Evolutionary conservation across 1,140 invertebrate species (phyloP).

Genomic region (Branchinecta lynchi): DNA sequence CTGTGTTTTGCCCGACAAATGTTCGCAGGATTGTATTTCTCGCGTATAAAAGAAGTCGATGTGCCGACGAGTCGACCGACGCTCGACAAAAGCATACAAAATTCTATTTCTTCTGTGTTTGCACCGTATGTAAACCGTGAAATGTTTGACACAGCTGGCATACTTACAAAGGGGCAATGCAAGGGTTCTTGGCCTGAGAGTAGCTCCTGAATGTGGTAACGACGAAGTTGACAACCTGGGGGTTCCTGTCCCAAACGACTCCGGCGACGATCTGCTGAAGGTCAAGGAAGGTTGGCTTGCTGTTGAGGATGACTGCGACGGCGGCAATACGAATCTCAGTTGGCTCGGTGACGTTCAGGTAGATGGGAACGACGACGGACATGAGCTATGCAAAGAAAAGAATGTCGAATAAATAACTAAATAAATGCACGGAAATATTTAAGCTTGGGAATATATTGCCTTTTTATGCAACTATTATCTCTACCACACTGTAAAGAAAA

Average conservation of each 20-base stretch:
- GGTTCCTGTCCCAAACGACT: constrained; percentile 20
- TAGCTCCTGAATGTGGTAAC: constrained; percentile 17
- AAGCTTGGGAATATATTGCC: too few relatives aligned
- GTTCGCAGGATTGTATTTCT: too few relatives aligned
- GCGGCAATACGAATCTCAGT: constrained; percentile 17
- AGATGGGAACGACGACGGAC: constrained; percentile 16
- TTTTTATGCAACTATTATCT: too few relatives aligned
- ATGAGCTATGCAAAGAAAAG: constrained; percentile 5
- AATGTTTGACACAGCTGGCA: too few relatives aligned
- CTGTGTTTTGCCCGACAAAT: too few relatives aligned
- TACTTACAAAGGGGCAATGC: constrained; percentile 18
- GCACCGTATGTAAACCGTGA: too few relatives aligned
- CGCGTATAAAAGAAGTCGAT: too few relatives aligned
- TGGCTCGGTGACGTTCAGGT: constrained; percentile 17
- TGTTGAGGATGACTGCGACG: constrained; percentile 3
- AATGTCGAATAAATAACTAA: not conserved
- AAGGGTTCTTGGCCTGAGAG: constrained; percentile 20
- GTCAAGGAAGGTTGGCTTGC: constrained; percentile 19
- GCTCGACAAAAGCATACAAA: too few relatives aligned
- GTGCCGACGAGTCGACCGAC: too few relatives aligned
- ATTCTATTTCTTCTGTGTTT: too few relatives aligned
- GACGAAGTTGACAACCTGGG: constrained; percentile 19
- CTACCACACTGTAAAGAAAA: too few relatives aligned
- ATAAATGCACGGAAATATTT: too few relatives aligned
- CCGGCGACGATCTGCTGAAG: constrained; percentile 20